Conservation (phyloP, 2,113 vertebrate genomes). For the Tachysurus vachellii region DNA sequence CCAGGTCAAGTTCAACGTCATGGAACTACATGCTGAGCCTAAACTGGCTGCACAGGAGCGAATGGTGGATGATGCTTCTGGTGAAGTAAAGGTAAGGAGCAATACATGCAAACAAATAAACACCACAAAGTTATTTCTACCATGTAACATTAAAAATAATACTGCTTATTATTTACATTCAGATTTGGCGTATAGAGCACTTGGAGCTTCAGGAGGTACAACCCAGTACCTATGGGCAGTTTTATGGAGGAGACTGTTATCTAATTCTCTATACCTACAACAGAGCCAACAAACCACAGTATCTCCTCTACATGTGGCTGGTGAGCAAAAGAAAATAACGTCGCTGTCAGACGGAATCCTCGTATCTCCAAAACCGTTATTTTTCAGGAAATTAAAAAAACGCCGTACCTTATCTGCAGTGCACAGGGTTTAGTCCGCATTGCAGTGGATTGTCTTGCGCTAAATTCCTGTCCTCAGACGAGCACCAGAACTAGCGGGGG, state of each 20-base stretch:
- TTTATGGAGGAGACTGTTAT: constrained; percentile 91
- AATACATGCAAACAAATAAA: not conserved
- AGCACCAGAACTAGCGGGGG: too few species aligned
- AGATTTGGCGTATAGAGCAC: constrained; percentile 90
- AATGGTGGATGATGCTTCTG: constrained; percentile 87
- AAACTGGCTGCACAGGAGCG: constrained; percentile 85
- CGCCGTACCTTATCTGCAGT: too few species aligned
- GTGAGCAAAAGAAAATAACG: constrained; percentile 65
- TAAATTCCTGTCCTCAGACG: too few species aligned
- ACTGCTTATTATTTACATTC: not conserved
- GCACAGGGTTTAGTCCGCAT: too few species aligned
- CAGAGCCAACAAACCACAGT: constrained; percentile 72
- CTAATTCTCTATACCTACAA: constrained; percentile 85
- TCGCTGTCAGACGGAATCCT: too few species aligned
- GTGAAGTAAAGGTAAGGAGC: constrained; percentile 76
- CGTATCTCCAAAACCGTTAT: too few species aligned
- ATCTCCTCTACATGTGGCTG: constrained; percentile 91
- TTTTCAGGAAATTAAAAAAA: too few species aligned
- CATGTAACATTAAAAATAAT: not conserved
- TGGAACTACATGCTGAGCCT: constrained; percentile 81
- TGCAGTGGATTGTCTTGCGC: too few species aligned
- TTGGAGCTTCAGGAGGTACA: constrained; percentile 78
- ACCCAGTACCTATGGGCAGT: constrained; percentile 79
- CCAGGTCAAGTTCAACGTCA: constrained; percentile 84
- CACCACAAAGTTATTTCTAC: not conserved